Evolutionary conservation across 2,797 vertebrate species (phyloP).

Genomic region (Sparus aurata): DNA sequence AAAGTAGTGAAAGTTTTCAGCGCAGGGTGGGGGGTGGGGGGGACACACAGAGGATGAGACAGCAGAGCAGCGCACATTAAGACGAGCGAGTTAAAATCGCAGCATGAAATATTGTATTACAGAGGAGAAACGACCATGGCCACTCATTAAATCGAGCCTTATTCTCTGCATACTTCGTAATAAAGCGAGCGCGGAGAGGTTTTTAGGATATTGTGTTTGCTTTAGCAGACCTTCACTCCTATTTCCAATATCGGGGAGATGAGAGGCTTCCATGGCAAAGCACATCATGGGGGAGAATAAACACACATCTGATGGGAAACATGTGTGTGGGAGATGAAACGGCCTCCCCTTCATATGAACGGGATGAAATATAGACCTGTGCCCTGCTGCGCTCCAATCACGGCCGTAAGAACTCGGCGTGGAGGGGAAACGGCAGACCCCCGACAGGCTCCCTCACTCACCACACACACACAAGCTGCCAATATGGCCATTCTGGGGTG

Average conservation of each 20-base stretch:
- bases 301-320: slow-evolving; percentile 82
- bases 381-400: slow-evolving; percentile 78
- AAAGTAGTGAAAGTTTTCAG: slow-evolving; percentile 76
- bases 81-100: slow-evolving; percentile 60
- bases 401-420: slow-evolving; percentile 66
- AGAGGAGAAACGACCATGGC: slow-evolving; percentile 37
- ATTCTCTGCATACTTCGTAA: slow-evolving; percentile 66
- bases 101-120: slow-evolving; percentile 62
- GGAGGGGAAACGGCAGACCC: slow-evolving; percentile 73
- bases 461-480: slow-evolving; percentile 71
- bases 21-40: not conserved
- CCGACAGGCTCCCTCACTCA: slow-evolving; percentile 68
- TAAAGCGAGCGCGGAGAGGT: slow-evolving; percentile 65
- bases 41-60: slow-evolving; percentile 59
- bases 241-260: slow-evolving; percentile 83
- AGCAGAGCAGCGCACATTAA: slow-evolving; percentile 35
- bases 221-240: slow-evolving; percentile 77
- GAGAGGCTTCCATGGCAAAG: slow-evolving; percentile 80
- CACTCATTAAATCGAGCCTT: slow-evolving; percentile 66
- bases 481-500: slow-evolving; percentile 79
- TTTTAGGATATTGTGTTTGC: slow-evolving; percentile 78
- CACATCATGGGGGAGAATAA: slow-evolving; percentile 85
- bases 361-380: slow-evolving; percentile 81
- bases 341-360: slow-evolving; percentile 74
- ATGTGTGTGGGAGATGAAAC: slow-evolving; percentile 86